A percentile compares a stretch with the other conserved stretches of the same genome.
Conservation (phyloP, 2,113 vertebrate species). For the Brachyhypopomus gauderio region DNA sequence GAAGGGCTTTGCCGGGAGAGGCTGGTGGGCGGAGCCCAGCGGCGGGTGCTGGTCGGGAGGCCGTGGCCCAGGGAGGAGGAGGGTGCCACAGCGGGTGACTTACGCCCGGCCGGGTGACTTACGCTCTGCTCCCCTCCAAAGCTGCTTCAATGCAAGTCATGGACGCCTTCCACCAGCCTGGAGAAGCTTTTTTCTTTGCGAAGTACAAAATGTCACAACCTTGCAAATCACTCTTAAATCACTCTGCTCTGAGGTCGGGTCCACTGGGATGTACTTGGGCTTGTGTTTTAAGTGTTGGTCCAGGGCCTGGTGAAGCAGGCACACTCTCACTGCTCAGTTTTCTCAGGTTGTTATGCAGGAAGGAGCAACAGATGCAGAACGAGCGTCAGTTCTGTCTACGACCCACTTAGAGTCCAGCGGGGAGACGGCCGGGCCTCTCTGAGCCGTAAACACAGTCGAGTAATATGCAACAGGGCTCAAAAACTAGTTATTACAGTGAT, state of each 20-base stretch:
- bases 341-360: background rate
- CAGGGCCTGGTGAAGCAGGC: background rate
- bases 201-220: slow-evolving; percentile 7
- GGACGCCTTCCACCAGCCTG: no score
- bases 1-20: slow-evolving; percentile 41
- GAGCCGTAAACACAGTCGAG: background rate
- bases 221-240: background rate
- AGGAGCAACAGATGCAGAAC: background rate
- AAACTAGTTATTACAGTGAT: slow-evolving; percentile 5
- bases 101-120: no score
- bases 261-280: background rate
- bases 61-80: slow-evolving; percentile 3
- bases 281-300: background rate
- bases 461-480: background rate
- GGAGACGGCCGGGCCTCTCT: background rate
- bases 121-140: no score
- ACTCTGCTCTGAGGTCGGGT: background rate
- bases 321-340: background rate
- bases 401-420: slow-evolving; percentile 11
- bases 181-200: background rate
- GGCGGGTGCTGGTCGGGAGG: slow-evolving; percentile 34
- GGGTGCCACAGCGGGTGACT: background rate
- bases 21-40: slow-evolving; percentile 31
- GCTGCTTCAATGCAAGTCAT: no score
- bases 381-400: background rate